Conservation (phyloP, 1,140 invertebrate species). For the Macrosteles quadrilineatus region DNA sequence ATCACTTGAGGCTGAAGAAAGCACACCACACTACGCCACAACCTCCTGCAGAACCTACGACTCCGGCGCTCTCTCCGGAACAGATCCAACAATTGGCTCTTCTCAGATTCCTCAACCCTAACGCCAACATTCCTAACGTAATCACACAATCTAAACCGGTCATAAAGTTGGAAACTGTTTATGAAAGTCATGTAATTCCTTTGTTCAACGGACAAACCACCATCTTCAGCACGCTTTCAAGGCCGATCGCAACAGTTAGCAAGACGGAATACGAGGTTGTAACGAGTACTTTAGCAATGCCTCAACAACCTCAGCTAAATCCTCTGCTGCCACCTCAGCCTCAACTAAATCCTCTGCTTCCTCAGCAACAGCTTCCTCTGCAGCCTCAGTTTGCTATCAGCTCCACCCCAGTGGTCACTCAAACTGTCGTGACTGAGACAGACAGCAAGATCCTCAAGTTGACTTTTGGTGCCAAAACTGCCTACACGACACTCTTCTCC, state of each 20-base stretch:
- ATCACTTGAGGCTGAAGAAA: slow-evolving; percentile 59
- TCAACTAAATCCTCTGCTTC: slow-evolving; percentile 54
- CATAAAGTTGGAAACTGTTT: slow-evolving; percentile 72
- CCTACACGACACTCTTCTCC: slow-evolving; percentile 81
- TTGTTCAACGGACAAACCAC: slow-evolving; percentile 72
- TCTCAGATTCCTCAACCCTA: slow-evolving; percentile 69
- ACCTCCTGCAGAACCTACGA: slow-evolving; percentile 44
- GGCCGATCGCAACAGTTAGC: slow-evolving; percentile 71
- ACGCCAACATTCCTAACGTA: slow-evolving; percentile 63
- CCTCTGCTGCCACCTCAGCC: slow-evolving; percentile 52
- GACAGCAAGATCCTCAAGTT: slow-evolving; percentile 80
- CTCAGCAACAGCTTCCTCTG: slow-evolving; percentile 50
- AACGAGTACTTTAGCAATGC: slow-evolving; percentile 65
- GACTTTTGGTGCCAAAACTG: slow-evolving; percentile 85
- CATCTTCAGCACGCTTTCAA: slow-evolving; percentile 72
- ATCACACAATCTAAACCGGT: slow-evolving; percentile 76
- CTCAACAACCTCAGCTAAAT: slow-evolving; percentile 50
- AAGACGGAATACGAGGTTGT: slow-evolving; percentile 74
- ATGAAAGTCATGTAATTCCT: slow-evolving; percentile 78
- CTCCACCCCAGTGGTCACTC: slow-evolving; percentile 77
- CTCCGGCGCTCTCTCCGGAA: slow-evolving; percentile 62
- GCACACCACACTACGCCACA: slow-evolving; percentile 48
- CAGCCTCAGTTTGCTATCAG: slow-evolving; percentile 75
- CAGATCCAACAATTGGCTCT: slow-evolving; percentile 74
- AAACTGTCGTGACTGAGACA: slow-evolving; percentile 76